Evolutionary conservation across 2,888 invertebrate genomes (phyloP), one percentile per base, ranked within the genome.

Genomic region (Acheta domesticus): DNA sequence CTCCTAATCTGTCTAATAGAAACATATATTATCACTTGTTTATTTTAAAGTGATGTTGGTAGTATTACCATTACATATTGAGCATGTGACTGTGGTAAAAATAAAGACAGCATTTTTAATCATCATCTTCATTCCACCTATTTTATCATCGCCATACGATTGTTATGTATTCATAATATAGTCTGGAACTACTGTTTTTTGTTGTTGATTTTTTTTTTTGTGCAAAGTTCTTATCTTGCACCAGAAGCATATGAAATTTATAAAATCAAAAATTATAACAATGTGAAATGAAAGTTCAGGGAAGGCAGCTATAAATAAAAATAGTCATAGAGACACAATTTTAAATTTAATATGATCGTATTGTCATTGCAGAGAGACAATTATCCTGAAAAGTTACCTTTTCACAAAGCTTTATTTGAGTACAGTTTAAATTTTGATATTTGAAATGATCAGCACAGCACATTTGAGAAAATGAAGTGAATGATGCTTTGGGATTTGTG

Each of bases 81-180:
- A 62, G 14, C 62, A 50, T 36, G 76, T 76, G 76, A 75, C 36
- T 74, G 74, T 77, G 62, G 74, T 76, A 79, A 77, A 79, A 77
- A 21, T 12, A 48, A 50, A 21, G 48, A 19, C 49, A 76, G 20
- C 36, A 48, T 36, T 48, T 62, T 62, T 62, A 62, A 62, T 16
- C 62, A 62, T 62, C 62, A 62, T 62, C 16, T 62, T 62, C 62
- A 62, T 62, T 62, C 62, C 62, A 62, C 62, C 62, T 62, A 62
- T 62, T 62, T 62, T 62, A 62, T 62, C 62, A 62, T 62, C 62
- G 62, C 62, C 62, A 62, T 62, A 62, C 62, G 1, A 12, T 62
- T 62, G 62, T 62, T 62, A 62, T 62, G 16, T 62, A 62, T 62
- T 62, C 62, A 62, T 62, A 62, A 62, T 14, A 62, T 62, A 62